Conservation (phyloP, 2,113 vertebrate species). For the Glareola pratincola region DNA sequence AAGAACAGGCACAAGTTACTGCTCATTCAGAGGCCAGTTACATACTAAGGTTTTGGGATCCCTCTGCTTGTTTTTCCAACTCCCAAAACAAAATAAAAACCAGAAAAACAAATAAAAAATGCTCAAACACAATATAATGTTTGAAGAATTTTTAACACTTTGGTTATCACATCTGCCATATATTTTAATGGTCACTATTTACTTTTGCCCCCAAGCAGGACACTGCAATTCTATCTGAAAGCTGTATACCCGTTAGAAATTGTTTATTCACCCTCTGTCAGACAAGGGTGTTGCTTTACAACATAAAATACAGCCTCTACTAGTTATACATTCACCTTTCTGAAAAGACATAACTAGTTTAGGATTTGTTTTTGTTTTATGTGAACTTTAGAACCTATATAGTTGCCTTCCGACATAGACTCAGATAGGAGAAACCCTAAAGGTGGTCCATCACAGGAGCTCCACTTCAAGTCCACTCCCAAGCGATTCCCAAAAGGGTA, state of each 20-base stretch:
- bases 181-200: not conserved
- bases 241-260: not conserved
- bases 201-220: not conserved
- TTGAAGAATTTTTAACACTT: not conserved
- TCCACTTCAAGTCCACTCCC: not conserved
- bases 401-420: not conserved
- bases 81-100: not conserved
- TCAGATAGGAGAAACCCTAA: not conserved
- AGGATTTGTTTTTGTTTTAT: not conserved
- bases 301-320: not conserved
- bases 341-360: not conserved
- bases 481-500: not conserved
- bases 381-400: not conserved
- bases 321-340: not conserved
- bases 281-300: not conserved
- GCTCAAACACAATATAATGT: fast-evolving
- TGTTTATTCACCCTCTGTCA: not conserved
- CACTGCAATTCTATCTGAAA: not conserved
- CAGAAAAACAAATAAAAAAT: fast-evolving
- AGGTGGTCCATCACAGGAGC: not conserved
- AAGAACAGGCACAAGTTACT: not conserved
- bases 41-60: not conserved
- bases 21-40: not conserved
- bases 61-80: not conserved
- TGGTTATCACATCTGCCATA: not conserved